Conservation (phyloP, 2,888 invertebrate genomes). For the Notocelia uddmanniana region DNA sequence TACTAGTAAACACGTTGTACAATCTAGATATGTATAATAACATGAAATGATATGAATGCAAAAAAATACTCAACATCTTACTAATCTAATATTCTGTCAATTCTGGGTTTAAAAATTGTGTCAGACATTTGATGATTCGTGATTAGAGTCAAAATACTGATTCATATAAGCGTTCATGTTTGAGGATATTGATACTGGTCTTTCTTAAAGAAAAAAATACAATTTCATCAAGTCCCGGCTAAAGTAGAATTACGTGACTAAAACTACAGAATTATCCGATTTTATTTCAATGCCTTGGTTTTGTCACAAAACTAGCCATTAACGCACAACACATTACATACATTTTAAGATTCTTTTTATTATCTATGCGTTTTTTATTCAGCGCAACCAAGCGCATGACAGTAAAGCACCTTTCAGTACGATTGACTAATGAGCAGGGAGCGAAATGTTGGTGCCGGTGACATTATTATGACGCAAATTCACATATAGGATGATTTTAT, state of each 20-base stretch:
- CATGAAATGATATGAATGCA: slow-evolving; percentile 33
- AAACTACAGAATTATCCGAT: background rate
- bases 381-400: background rate
- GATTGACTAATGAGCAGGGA: too few relatives aligned
- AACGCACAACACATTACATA: background rate
- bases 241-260: background rate
- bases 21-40: slow-evolving; percentile 31
- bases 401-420: too few relatives aligned
- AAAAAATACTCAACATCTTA: slow-evolving; percentile 7
- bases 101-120: background rate
- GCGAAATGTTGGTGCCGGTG: too few relatives aligned
- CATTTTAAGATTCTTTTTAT: slow-evolving; percentile 17
- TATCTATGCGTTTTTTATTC: background rate
- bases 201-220: background rate
- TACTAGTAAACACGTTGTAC: background rate
- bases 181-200: background rate
- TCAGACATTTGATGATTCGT: background rate
- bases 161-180: background rate
- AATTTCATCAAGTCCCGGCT: background rate
- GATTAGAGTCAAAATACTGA: background rate
- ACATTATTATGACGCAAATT: too few relatives aligned
- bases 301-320: slow-evolving; percentile 1
- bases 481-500: too few relatives aligned
- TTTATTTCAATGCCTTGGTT: background rate
- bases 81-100: background rate